phyloP scores from a whole-genome alignment of 1,140 invertebrate genomes.

The Reticulitermes speratus region DNA sequence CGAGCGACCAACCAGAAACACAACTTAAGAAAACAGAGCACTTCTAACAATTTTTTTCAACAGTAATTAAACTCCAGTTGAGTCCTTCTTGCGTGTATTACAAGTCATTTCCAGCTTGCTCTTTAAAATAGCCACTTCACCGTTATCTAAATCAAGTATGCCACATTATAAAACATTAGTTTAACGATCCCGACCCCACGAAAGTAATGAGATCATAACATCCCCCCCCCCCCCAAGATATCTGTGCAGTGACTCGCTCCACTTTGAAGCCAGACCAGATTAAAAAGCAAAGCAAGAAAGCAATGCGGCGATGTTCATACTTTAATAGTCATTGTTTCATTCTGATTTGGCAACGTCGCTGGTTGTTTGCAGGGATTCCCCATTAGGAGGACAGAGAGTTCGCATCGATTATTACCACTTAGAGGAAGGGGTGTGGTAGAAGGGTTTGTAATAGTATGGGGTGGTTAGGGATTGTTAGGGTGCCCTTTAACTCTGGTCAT shows the following conservation, averaged over 20 bases:
- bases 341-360: slow-evolving; percentile 20
- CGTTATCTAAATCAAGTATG: neutral
- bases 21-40: too few species aligned
- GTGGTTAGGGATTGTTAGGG: neutral
- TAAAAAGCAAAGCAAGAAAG: neutral
- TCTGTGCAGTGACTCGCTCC: neutral
- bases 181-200: neutral
- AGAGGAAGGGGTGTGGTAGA: slow-evolving; percentile 5
- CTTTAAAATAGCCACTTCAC: neutral
- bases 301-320: neutral
- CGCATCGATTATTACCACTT: slow-evolving; percentile 34
- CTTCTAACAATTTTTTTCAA: too few species aligned
- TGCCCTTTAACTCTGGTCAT: slow-evolving; percentile 10
- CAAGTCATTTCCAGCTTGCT: neutral
- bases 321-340: slow-evolving; percentile 15
- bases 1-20: too few species aligned
- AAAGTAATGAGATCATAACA: neutral
- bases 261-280: neutral
- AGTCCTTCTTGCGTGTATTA: too few species aligned
- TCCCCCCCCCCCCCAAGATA: neutral
- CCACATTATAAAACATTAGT: neutral
- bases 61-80: too few species aligned
- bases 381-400: slow-evolving; percentile 31
- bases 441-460: neutral
- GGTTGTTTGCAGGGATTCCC: slow-evolving; percentile 29